Percentiles rank a stretch among this genome's conserved stretches.
These are phyloP conservation scores for Venustaconcha ellipsiformis DNA, from an alignment of 1,140 invertebrate genomes.

Conservation along the genomic window DNA sequence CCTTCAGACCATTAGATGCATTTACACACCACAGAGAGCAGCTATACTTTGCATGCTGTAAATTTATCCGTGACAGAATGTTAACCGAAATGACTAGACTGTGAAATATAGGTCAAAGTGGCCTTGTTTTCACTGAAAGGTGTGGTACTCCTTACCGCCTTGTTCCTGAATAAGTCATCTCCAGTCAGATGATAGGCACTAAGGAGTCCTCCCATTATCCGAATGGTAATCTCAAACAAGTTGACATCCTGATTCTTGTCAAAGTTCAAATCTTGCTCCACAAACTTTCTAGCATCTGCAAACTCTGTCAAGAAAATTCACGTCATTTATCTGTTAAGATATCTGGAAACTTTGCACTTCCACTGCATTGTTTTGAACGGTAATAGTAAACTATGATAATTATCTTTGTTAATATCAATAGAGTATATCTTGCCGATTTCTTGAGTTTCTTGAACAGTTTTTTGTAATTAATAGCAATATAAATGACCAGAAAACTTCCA, in stretches of 20 bases:
- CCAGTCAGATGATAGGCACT: constrained; percentile 94
- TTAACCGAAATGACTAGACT: not conserved
- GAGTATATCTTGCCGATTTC: too few species aligned
- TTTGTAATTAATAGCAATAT: too few species aligned
- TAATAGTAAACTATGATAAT: too few species aligned
- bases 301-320: constrained; percentile 76
- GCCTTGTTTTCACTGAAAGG: not conserved
- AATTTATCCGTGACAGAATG: not conserved
- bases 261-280: constrained; percentile 82
- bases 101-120: too few species aligned
- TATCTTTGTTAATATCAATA: too few species aligned
- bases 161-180: constrained; percentile 78
- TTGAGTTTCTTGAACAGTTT: too few species aligned
- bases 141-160: constrained; percentile 76
- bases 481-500: too few species aligned
- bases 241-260: constrained; percentile 87
- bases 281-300: constrained; percentile 92
- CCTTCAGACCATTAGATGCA: too few species aligned
- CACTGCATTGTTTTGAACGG: too few species aligned
- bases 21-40: too few species aligned
- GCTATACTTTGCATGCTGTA: too few species aligned
- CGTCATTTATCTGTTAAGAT: not conserved
- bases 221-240: constrained; percentile 98
- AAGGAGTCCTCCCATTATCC: constrained; percentile 96
- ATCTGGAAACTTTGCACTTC: not conserved